phyloP scores from a whole-genome alignment of 2,888 invertebrate genomes.

The Rhorus exstirpatorius region DNA sequence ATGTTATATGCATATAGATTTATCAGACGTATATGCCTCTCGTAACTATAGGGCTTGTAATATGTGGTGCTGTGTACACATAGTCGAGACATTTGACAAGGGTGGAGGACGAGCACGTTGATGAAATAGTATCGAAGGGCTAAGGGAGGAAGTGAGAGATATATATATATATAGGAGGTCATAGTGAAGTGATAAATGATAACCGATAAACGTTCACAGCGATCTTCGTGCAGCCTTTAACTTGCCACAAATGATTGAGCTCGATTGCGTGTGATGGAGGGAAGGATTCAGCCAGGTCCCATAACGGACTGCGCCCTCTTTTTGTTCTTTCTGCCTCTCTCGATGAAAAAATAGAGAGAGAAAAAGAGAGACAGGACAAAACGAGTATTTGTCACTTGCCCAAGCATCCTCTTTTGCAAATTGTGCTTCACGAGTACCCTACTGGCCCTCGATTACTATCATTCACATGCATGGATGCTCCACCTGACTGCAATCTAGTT shows the following conservation, averaged over 20 bases:
- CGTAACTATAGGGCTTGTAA: constrained; percentile 20
- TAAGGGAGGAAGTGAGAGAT: neutral
- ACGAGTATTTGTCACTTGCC: constrained; percentile 53
- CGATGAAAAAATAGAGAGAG: constrained; percentile 1
- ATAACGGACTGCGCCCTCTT: constrained; percentile 45
- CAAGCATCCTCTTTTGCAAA: constrained; percentile 55
- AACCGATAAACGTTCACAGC: constrained; percentile 63
- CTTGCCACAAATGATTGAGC: constrained; percentile 57
- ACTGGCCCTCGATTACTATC: constrained; percentile 53
- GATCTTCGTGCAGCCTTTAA: constrained; percentile 48
- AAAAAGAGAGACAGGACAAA: neutral
- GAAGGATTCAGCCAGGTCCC: constrained; percentile 14
- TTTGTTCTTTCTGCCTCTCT: constrained; percentile 43
- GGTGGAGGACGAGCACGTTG: constrained; percentile 47
- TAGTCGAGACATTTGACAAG: constrained; percentile 46
- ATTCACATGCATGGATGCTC: constrained; percentile 34
- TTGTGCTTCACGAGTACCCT: constrained; percentile 52
- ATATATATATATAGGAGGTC: neutral
- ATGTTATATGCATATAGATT: too few relatives aligned
- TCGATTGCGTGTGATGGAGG: constrained; percentile 26
- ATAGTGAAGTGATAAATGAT: constrained; percentile 59
- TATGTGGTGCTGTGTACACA: constrained; percentile 23
- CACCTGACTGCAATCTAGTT: constrained; percentile 14
- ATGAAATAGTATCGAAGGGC: constrained; percentile 64
- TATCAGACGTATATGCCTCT: too few relatives aligned